These are phyloP conservation scores for Bettongia penicillata DNA, from an alignment of 2,113 vertebrate species.

Conservation along the genomic window DNA sequence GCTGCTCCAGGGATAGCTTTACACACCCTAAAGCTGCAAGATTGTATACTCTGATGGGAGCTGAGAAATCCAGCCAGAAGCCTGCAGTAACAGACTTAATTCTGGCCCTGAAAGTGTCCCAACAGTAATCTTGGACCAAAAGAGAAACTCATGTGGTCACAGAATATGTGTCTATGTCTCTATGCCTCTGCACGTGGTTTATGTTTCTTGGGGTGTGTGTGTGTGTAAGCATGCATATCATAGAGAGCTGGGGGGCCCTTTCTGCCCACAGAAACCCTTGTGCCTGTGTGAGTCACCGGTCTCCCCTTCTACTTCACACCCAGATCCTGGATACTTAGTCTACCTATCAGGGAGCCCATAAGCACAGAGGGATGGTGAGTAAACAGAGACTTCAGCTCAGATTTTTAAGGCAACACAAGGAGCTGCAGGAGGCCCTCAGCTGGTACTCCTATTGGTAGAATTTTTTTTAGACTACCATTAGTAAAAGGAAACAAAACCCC, in stretches of 20 bases:
- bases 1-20: background rate
- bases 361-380: background rate
- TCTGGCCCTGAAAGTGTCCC: background rate
- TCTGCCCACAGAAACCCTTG: background rate
- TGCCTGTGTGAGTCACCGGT: background rate
- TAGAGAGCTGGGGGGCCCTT: background rate
- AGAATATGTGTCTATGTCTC: background rate
- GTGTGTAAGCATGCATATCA: background rate
- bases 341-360: background rate
- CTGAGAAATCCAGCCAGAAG: background rate
- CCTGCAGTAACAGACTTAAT: background rate
- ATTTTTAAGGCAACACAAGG: background rate
- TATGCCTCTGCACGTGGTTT: background rate
- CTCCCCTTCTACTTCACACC: background rate
- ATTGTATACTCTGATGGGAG: background rate
- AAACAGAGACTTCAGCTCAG: background rate
- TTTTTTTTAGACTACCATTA: background rate
- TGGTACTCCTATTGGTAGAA: background rate
- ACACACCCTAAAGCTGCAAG: background rate
- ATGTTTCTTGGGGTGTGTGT: background rate
- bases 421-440: background rate
- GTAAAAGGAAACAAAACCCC: background rate
- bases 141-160: background rate
- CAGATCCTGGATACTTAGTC: background rate
- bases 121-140: background rate